Evolutionary conservation across 2,113 vertebrate species (phyloP).

Genomic region (Physeter macrocephalus): DNA sequence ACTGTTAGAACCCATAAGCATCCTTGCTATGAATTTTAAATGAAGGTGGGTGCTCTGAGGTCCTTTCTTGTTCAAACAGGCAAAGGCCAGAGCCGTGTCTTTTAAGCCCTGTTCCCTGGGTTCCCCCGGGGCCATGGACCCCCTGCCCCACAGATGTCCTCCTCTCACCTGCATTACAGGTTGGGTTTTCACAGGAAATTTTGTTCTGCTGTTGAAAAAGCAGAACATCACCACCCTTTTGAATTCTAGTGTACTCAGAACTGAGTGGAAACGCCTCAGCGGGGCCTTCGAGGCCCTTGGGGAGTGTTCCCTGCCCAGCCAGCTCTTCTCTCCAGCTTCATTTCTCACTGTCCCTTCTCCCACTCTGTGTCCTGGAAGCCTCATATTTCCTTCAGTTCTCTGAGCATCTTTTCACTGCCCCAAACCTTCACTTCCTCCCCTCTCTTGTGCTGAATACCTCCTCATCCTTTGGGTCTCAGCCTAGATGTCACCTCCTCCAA

Average conservation of each 20-base stretch:
- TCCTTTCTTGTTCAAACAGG: not conserved
- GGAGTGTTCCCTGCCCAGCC: not conserved
- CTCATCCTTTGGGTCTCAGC: not conserved
- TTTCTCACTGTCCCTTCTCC: not conserved
- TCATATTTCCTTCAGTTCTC: not conserved
- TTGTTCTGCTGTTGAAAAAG: slow-evolving; percentile 36
- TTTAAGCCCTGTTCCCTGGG: not conserved
- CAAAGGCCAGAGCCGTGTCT: not conserved
- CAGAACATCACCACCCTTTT: not conserved
- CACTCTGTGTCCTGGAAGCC: not conserved
- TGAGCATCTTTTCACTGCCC: not conserved
- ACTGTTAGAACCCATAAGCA: not conserved
- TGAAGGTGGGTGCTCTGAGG: not conserved
- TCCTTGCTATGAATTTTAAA: not conserved
- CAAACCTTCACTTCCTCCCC: not conserved
- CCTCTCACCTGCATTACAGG: not conserved
- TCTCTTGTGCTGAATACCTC: not conserved
- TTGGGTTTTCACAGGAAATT: slow-evolving; percentile 24
- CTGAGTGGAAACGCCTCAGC: not conserved
- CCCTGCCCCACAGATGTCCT: not conserved
- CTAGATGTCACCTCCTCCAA: not conserved
- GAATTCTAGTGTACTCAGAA: not conserved
- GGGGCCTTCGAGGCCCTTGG: not conserved
- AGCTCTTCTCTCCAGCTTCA: not conserved
- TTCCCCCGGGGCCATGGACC: not conserved